Evolutionary conservation across 2,888 invertebrate genomes (phyloP).

Genomic region (Anarsia innoxiella): DNA sequence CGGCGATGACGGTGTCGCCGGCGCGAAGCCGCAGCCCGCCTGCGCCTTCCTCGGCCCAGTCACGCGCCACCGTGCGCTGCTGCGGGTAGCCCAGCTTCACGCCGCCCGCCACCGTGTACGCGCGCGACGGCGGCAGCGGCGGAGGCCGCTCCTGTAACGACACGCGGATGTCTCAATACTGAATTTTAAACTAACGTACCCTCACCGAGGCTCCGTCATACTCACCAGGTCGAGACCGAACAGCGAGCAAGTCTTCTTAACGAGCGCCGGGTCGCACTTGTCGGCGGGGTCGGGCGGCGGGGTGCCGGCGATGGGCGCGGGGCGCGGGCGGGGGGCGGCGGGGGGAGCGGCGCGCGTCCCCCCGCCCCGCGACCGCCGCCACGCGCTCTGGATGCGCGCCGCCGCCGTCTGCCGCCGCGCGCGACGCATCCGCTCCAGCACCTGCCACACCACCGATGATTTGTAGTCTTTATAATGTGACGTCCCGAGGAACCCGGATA

Average conservation of each 20-base stretch:
- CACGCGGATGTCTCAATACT: not conserved
- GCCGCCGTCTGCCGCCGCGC: constrained; percentile 87
- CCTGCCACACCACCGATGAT: too few relatives aligned
- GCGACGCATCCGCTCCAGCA: constrained; percentile 87
- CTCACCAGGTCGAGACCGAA: constrained; percentile 91
- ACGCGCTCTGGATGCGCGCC: constrained; percentile 87
- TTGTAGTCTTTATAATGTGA: too few relatives aligned
- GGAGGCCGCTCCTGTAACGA: constrained; percentile 87
- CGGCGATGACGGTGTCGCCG: constrained; percentile 90
- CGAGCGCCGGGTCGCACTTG: constrained; percentile 91
- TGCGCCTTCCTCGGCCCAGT: constrained; percentile 81
- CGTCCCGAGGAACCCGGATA: too few relatives aligned
- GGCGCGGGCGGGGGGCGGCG: constrained; percentile 77
- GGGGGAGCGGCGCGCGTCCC: constrained; percentile 49
- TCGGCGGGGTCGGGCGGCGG: constrained; percentile 90
- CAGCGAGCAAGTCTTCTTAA: constrained; percentile 91
- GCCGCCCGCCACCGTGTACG: constrained; percentile 93
- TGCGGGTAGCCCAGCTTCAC: constrained; percentile 95
- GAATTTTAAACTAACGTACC: too few relatives aligned
- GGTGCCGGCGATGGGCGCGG: constrained; percentile 93
- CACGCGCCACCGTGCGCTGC: constrained; percentile 92
- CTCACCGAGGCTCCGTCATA: constrained; percentile 8
- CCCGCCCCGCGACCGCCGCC: constrained; percentile 77
- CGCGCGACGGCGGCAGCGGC: constrained; percentile 91
- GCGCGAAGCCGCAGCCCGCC: constrained; percentile 70